Base-by-base conservation (phyloP, 2,797 vertebrate genomes). In the Acrossocheilus fasciatus region DNA sequence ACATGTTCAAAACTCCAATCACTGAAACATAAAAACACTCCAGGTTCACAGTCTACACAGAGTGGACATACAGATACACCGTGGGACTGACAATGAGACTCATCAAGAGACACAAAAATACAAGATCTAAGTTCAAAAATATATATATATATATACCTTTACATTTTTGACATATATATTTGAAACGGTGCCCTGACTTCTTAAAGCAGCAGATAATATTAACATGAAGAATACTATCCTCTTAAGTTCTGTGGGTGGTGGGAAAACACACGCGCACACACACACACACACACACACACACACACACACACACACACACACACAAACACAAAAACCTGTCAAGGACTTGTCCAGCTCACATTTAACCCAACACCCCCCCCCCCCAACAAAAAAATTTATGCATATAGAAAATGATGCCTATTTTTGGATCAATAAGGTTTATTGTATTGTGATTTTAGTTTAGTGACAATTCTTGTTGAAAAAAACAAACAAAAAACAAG, bases 51-150 rank as follows among this genome's bases (percentile, higher is more conserved):
- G 70, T 57, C 59, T 81, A 62, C 68, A 86, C 84, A 88, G 83
- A 81, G 69, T 47, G 70, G 45, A 80, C 84, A 41, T 41, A 83
- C 76, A 81, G 86, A 54, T 92, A 97, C 95, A 96, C 88, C 94
- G 89, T 96, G 92, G 83, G 93, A 95, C 91, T 95, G 94, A 93
- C 94, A 92, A 89, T 92, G 94, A 78, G 94, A 94, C 90, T 94
- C 91, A 95, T 96, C 95, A 96, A 95, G 94, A 96, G 92, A 96
- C 96, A 98, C 96, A 96, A 94, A 96, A 94, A 96, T 95, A 93
- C 96, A 91, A 90, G 86, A 91, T 94, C 91, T 92, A 91, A 89
- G 84, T 92, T 92, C 47, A 92, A 96, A 95, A 94, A 97, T 95
- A 95, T 95, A 95, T 94, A 97, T 95, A 95, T 95, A 95, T 95